Percentiles rank a stretch among this genome's conserved stretches.
These are phyloP conservation scores for Eptatretus burgeri DNA, from an alignment of 2,113 vertebrate species.

Conservation along the genomic window DNA sequence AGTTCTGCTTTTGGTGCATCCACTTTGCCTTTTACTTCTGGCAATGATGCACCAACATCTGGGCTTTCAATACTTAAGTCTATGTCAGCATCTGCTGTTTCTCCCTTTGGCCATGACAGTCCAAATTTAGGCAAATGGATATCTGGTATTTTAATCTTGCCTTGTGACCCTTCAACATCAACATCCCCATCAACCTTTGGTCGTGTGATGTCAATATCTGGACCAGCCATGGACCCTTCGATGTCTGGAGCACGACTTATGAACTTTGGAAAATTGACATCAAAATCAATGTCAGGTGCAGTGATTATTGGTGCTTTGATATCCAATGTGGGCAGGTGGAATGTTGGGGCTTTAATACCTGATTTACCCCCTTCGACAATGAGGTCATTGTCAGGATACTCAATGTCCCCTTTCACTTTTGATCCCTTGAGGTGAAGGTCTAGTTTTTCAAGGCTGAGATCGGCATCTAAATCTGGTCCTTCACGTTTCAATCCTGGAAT, in stretches of 20 bases:
- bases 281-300: slow-evolving; percentile 15
- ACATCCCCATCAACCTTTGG: not conserved
- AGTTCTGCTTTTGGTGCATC: slow-evolving; percentile 3
- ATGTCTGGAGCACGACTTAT: slow-evolving; percentile 8
- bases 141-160: too few species aligned
- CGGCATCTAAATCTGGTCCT: slow-evolving; percentile 15
- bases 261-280: slow-evolving; percentile 13
- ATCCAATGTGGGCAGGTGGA: slow-evolving; percentile 15
- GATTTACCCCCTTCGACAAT: not conserved
- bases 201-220: too few species aligned
- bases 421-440: slow-evolving; percentile 2
- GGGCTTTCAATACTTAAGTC: too few species aligned
- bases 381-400: too few species aligned
- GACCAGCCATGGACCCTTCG: slow-evolving; percentile 10
- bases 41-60: too few species aligned
- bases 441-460: too few species aligned
- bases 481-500: slow-evolving; percentile 7
- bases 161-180: not conserved
- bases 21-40: too few species aligned
- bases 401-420: not conserved
- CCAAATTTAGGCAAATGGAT: too few species aligned
- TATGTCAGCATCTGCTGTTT: too few species aligned
- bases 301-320: slow-evolving; percentile 13
- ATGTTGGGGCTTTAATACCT: slow-evolving; percentile 13
- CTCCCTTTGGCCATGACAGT: too few species aligned